A percentile compares a stretch with the other conserved stretches of the same genome.
Conservation (phyloP, 1,140 invertebrate genomes). For the Stenopsyche tienmushanensis region DNA sequence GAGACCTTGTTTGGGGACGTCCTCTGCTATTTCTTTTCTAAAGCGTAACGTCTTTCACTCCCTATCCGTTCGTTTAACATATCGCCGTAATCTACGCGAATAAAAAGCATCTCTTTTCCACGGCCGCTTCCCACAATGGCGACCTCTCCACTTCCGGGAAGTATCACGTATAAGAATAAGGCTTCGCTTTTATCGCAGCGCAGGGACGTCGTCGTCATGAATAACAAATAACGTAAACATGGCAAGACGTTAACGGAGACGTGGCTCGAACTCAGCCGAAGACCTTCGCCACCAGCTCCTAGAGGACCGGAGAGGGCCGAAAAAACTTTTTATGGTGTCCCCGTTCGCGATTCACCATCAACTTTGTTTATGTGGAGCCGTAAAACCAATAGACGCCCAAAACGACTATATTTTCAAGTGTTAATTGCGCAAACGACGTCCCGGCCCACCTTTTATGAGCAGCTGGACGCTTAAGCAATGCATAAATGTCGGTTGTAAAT, state of each 20-base stretch:
- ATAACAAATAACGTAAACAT: constrained; percentile 20
- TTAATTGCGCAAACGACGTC: no score
- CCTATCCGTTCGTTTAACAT: not conserved
- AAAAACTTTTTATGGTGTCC: constrained; percentile 1
- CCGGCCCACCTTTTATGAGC: no score
- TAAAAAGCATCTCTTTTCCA: not conserved
- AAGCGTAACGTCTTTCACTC: no score
- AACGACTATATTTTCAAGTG: not conserved
- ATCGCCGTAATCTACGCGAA: not conserved
- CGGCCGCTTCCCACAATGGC: not conserved
- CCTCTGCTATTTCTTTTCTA: no score
- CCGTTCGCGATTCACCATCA: not conserved
- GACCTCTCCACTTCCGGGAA: not conserved
- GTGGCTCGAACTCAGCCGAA: no score
- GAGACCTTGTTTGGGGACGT: no score
- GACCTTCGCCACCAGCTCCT: no score
- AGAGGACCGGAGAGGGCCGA: no score
- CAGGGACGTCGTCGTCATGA: constrained; percentile 2
- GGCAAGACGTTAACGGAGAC: not conserved
- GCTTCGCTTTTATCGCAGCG: constrained; percentile 8
- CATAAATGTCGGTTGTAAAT: no score
- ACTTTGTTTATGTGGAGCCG: not conserved
- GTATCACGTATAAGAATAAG: constrained; percentile 4
- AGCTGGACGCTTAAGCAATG: no score
- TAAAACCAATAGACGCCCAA: not conserved